Evolutionary conservation across 2,113 vertebrate genomes (phyloP).

Genomic region (Cacatua alba): DNA sequence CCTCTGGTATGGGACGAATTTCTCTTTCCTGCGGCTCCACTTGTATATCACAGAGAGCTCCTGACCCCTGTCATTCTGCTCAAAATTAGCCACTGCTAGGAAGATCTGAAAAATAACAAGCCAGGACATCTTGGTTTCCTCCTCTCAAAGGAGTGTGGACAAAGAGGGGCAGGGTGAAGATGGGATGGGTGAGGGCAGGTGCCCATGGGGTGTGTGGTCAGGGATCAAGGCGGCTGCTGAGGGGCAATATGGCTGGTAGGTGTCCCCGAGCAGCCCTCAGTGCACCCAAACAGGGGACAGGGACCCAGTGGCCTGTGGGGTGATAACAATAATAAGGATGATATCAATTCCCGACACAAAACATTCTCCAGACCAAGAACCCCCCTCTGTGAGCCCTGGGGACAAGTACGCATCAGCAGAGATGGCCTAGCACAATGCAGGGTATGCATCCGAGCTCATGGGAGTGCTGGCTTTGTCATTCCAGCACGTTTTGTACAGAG

Average conservation of each 20-base stretch:
- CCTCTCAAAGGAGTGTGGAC: accelerated
- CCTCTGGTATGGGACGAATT: constrained; percentile 85
- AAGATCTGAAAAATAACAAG: constrained; percentile 79
- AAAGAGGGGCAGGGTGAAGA: not conserved
- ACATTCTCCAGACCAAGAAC: not conserved
- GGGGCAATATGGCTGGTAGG: not conserved
- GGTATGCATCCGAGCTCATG: accelerated
- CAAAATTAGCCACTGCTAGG: constrained; percentile 90
- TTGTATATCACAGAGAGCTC: constrained; percentile 93
- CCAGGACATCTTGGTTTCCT: not conserved
- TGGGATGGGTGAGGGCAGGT: not conserved
- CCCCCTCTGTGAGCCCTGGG: accelerated
- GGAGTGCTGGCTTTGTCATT: not conserved
- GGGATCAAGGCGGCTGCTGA: not conserved
- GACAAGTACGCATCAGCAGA: not conserved
- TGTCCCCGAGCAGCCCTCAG: not conserved
- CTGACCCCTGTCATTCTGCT: constrained; percentile 68
- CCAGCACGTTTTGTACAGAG: accelerated
- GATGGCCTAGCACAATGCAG: not conserved
- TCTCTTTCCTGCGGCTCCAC: constrained; percentile 86
- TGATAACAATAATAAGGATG: not conserved
- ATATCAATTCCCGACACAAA: not conserved
- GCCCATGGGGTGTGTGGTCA: accelerated
- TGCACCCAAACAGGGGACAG: not conserved
- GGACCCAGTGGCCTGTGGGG: not conserved